Percentiles rank a stretch among this genome's conserved stretches.
Conservation (phyloP, 2,113 vertebrate genomes). For the Cacatua alba region DNA sequence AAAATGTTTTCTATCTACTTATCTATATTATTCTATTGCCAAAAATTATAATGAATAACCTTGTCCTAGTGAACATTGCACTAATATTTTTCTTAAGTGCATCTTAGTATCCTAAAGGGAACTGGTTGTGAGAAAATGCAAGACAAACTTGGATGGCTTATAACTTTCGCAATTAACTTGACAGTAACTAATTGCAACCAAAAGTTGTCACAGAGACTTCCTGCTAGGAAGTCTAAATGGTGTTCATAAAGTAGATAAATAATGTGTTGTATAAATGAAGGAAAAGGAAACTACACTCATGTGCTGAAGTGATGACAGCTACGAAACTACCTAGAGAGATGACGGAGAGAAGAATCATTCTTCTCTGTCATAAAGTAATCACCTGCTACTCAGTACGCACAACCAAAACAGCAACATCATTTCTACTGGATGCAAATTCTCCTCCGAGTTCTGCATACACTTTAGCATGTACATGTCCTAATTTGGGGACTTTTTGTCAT, state of each 20-base stretch:
- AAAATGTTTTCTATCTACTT: background rate
- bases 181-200: background rate
- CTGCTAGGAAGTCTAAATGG: background rate
- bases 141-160: background rate
- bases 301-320: slow-evolving; percentile 29
- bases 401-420: slow-evolving; percentile 8
- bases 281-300: slow-evolving; percentile 9
- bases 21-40: background rate
- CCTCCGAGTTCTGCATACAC: background rate
- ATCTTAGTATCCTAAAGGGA: background rate
- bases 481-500: background rate
- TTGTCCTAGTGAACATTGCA: background rate
- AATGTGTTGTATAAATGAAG: slow-evolving; percentile 14
- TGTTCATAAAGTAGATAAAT: slow-evolving; percentile 18
- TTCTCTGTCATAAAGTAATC: slow-evolving; percentile 42
- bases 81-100: background rate
- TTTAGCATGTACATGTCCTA: background rate
- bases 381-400: background rate
- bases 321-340: slow-evolving; percentile 31
- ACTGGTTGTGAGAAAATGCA: background rate
- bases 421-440: slow-evolving; percentile 35
- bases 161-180: slow-evolving; percentile 35
- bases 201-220: background rate
- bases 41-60: background rate
- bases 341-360: slow-evolving; percentile 17